Conservation (phyloP, 2,797 vertebrate species). For the Malacoraja senta region DNA sequence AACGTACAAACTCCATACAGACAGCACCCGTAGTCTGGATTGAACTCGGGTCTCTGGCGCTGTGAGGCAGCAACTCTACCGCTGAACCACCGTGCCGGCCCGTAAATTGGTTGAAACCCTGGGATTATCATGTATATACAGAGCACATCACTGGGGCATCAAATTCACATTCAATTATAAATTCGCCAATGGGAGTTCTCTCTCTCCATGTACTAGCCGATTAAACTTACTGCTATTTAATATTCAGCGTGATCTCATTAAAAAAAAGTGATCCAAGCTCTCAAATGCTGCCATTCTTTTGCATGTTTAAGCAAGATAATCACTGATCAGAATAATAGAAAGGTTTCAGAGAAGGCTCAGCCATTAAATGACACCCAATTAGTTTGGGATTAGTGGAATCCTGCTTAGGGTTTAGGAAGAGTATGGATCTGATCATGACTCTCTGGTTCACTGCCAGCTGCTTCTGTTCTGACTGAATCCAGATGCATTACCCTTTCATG, state of each 20-base stretch:
- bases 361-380: not conserved
- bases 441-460: not conserved
- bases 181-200: not conserved
- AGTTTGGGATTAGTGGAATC: not conserved
- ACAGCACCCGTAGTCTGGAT: too few relatives aligned
- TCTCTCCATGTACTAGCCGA: not conserved
- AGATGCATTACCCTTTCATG: not conserved
- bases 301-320: not conserved
- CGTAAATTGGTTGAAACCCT: not conserved
- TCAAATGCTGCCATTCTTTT: not conserved
- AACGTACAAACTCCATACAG: too few relatives aligned
- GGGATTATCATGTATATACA: not conserved
- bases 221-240: not conserved
- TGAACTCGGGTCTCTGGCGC: too few relatives aligned
- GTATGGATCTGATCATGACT: not conserved
- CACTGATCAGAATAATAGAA: not conserved
- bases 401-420: not conserved
- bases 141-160: not conserved
- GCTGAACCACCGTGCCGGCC: too few relatives aligned
- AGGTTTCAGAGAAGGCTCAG: not conserved
- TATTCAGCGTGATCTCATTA: constrained; percentile 27
- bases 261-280: not conserved
- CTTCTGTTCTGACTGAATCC: not conserved
- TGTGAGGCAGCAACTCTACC: too few relatives aligned
- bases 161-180: constrained; percentile 15